These are phyloP conservation scores for Plumapathes pennacea DNA, from an alignment of 92 coral and sea anemone genomes.

Conservation along the genomic window DNA sequence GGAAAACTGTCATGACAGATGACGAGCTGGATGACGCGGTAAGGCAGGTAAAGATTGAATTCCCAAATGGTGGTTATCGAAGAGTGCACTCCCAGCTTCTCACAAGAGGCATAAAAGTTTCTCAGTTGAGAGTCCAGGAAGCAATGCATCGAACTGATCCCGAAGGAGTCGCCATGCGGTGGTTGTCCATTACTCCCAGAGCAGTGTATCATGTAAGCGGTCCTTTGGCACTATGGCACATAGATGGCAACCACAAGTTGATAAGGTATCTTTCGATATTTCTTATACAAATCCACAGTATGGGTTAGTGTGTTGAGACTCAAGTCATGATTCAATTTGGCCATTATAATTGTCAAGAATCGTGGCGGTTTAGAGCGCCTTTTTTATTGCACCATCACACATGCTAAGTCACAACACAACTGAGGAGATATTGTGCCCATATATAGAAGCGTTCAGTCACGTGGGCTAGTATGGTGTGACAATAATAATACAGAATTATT, in stretches of 20 bases:
- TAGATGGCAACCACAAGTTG: constrained; percentile 74
- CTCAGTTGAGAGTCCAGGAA: constrained; percentile 54
- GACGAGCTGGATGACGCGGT: constrained; percentile 27
- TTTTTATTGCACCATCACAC: no score
- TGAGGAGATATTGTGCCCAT: no score
- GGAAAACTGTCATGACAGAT: constrained; percentile 9
- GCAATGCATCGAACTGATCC: constrained; percentile 72
- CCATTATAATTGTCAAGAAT: no score
- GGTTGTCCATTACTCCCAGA: constrained; percentile 62
- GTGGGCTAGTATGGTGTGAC: not conserved
- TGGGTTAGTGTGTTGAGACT: no score
- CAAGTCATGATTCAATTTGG: no score
- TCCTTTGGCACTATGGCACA: constrained; percentile 64
- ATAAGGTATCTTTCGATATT: no score
- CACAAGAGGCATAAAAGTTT: constrained; percentile 25
- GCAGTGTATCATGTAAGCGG: constrained; percentile 56
- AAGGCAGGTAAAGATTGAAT: constrained; percentile 16
- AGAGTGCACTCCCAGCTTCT: constrained; percentile 58
- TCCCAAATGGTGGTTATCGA: constrained; percentile 58
- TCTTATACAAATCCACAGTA: no score
- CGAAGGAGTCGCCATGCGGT: constrained; percentile 65
- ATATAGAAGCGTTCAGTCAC: no score
- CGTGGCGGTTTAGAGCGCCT: no score
- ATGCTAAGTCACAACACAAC: no score
- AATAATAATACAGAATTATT: not conserved